Percentiles rank a stretch among this genome's conserved stretches.
Conservation (phyloP, 2,113 vertebrate genomes). For the Cyanoliseus patagonus region DNA sequence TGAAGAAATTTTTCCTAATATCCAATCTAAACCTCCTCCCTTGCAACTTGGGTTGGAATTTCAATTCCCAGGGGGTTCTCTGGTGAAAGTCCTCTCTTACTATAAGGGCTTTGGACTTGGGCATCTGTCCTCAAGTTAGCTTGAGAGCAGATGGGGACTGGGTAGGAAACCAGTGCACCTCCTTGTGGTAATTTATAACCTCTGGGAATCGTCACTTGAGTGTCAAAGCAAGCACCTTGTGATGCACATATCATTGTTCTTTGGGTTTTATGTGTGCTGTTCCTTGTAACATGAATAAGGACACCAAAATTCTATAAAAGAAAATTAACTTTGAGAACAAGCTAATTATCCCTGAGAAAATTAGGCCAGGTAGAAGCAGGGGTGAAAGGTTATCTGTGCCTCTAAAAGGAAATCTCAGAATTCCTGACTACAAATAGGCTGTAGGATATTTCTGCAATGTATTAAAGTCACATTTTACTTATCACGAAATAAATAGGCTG, state of each 20-base stretch:
- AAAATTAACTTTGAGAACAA: neutral
- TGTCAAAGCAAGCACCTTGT: neutral
- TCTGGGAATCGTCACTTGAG: neutral
- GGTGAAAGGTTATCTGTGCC: neutral
- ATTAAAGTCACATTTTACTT: neutral
- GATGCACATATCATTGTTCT: neutral
- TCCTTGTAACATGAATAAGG: neutral
- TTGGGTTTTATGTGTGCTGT: neutral
- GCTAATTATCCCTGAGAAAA: neutral
- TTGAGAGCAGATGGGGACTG: neutral
- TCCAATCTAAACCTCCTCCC: neutral
- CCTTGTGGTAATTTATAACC: neutral
- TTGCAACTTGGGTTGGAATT: neutral
- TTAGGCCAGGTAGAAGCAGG: neutral
- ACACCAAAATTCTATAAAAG: neutral
- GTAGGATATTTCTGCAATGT: neutral
- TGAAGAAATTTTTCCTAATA: neutral
- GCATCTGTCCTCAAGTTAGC: neutral
- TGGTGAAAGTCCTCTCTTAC: neutral
- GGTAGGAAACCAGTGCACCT: neutral
- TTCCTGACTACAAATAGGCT: neutral
- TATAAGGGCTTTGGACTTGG: neutral
- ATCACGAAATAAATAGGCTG: neutral
- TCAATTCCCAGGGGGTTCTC: neutral
- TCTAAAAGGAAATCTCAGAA: neutral